Conservation (phyloP, 2,113 vertebrate species). For the Aspidoscelis tigris region DNA sequence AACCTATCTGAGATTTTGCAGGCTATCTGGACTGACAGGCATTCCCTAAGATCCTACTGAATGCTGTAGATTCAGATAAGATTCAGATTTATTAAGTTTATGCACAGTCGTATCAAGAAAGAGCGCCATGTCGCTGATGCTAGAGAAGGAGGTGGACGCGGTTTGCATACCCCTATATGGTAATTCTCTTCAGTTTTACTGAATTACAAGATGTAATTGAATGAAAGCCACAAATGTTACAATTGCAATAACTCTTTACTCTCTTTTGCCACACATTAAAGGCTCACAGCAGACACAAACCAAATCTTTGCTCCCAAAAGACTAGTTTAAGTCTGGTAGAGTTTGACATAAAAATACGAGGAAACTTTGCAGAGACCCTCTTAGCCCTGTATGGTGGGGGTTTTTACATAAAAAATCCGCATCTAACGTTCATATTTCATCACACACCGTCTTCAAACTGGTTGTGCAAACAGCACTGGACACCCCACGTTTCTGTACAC, state of each 20-base stretch:
- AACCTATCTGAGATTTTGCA: conserved; percentile 69
- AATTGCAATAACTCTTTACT: neutral
- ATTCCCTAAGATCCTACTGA: conserved; percentile 55
- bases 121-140: neutral
- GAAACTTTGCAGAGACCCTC: too few relatives aligned
- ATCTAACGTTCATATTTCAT: too few relatives aligned
- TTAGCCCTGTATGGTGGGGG: too few relatives aligned
- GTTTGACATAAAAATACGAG: too few relatives aligned
- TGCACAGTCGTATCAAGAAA: conserved; percentile 48
- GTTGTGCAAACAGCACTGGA: too few relatives aligned
- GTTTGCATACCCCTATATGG: conserved; percentile 74
- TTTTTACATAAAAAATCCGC: too few relatives aligned
- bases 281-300: neutral
- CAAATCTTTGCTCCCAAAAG: neutral
- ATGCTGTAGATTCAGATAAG: conserved; percentile 72
- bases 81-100: conserved; percentile 73
- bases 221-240: conserved; percentile 47
- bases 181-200: conserved; percentile 63
- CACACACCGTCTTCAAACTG: too few relatives aligned
- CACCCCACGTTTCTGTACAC: too few relatives aligned
- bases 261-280: neutral
- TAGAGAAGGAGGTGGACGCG: conserved; percentile 42
- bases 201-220: conserved; percentile 64
- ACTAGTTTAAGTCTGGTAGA: too few relatives aligned
- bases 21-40: conserved; percentile 59